Base-by-base conservation (phyloP, 2,797 vertebrate species). In the Amniataba percoides region DNA sequence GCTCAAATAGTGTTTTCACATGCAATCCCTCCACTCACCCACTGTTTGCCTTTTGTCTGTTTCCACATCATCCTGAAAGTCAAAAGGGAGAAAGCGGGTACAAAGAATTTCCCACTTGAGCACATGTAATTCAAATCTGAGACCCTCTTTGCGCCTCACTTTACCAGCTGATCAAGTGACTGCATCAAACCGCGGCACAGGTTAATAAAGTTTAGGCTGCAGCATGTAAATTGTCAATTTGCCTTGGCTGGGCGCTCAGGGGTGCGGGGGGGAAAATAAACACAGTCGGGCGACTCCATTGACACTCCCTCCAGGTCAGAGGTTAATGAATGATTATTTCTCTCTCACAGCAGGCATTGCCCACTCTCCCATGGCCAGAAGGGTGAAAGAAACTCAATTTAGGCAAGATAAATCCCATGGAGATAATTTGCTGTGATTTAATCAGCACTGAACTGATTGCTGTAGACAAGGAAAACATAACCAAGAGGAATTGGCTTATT, bases 311-410 rank as follows among this genome's bases (percentile, higher is more conserved):
- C 74, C 74, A 85, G 92, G 91, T 95, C 94, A 93, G 81, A 94
- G 95, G 94, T 95, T 95, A 95, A 95, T 95, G 93, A 95, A 94
- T 87, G 88, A 95, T 95, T 94, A 93, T 94, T 92, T 93, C 91
- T 91, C 80, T 43, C 84, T 93, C 93, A 88, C 92, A 93, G 92
- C 93, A 95, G 92, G 93, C 85, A 72, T 59, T 79, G 82, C 81
- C 84, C 81, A 51, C 84, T 94, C 92, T 94, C 90, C 88, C 81
- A 83, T 92, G 87, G 90, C 91, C 86, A 81, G 69, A 66, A 89
- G 72, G 84, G 87, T 90, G 93, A 93, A 90, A 89, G 92, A 84
- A 94, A 94, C 90, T 94, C 91, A 95, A 94, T 95, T 92, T 92
- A 82, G 86, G 62, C 66, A 5, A 83, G 87, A 89, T 85, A 92